phyloP scores from a whole-genome alignment of 2,888 invertebrate genomes.

The Melipona beecheii region DNA sequence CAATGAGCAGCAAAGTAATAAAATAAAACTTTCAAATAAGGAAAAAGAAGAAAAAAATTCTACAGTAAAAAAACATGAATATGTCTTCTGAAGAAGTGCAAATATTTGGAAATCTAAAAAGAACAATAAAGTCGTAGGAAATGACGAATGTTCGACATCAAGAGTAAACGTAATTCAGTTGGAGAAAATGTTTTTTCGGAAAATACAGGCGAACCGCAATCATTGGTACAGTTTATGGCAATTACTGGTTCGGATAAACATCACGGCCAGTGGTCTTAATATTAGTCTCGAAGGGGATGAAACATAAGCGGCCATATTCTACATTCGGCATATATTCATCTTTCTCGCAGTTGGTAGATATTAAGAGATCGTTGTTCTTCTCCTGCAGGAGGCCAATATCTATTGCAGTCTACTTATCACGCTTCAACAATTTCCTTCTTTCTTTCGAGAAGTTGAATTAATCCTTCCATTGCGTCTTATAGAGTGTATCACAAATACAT shows the following conservation, averaged over 20 bases:
- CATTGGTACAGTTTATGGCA: slow-evolving; percentile 43
- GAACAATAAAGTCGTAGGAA: neutral
- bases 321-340: slow-evolving; percentile 34
- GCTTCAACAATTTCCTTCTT: slow-evolving; percentile 7
- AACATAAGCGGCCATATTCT: slow-evolving; percentile 9
- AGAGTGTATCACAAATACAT: neutral
- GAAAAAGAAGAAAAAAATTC: neutral
- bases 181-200: slow-evolving; percentile 3
- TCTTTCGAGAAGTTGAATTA: neutral
- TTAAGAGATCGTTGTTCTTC: slow-evolving; percentile 33
- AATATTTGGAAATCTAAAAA: neutral
- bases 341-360: slow-evolving; percentile 32
- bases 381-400: slow-evolving; percentile 48
- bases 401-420: slow-evolving; percentile 19
- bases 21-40: neutral
- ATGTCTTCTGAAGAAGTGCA: neutral
- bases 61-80: neutral
- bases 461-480: neutral
- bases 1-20: neutral
- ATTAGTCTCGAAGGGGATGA: slow-evolving; percentile 15
- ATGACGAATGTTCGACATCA: neutral
- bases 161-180: neutral
- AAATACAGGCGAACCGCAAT: slow-evolving; percentile 16
- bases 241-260: slow-evolving; percentile 33
- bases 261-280: slow-evolving; percentile 28